phyloP scores from a whole-genome alignment of 1,140 invertebrate species.

The Calliopsis andreniformis region DNA sequence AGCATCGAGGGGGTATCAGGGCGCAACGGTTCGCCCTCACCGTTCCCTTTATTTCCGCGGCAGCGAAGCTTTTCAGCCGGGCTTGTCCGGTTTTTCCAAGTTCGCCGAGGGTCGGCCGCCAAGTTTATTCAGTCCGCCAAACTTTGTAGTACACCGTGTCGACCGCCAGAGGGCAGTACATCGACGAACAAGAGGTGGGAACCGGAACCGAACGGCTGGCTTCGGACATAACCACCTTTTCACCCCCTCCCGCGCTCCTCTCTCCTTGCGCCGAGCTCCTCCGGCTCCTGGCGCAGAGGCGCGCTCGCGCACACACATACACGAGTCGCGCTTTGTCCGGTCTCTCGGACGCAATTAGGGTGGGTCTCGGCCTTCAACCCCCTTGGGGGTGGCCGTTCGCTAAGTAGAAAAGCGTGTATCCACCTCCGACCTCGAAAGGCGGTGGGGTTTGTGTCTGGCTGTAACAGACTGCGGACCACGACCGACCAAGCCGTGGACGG shows the following conservation, averaged over 20 bases:
- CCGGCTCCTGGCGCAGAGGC: constrained; percentile 29
- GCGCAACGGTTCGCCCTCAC: constrained; percentile 21
- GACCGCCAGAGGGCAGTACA: constrained; percentile 79
- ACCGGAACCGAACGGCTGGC: constrained; percentile 76
- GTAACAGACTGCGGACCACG: constrained; percentile 58
- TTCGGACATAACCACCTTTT: constrained; percentile 74
- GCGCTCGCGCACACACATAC: constrained; percentile 72
- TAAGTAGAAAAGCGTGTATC: constrained; percentile 82
- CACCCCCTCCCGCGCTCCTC: constrained; percentile 16
- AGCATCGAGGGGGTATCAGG: constrained; percentile 6
- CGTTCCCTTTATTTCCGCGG: constrained; percentile 62
- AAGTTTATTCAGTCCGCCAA: constrained; percentile 81
- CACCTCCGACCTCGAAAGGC: constrained; percentile 74
- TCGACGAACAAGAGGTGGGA: constrained; percentile 75
- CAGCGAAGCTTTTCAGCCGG: constrained; percentile 62
- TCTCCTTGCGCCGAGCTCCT: constrained; percentile 21
- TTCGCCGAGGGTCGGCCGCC: constrained; percentile 75
- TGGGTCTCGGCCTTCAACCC: constrained; percentile 76
- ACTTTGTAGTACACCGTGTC: constrained; percentile 82
- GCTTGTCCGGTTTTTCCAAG: constrained; percentile 75
- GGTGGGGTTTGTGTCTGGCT: constrained; percentile 65
- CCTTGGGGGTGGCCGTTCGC: constrained; percentile 74
- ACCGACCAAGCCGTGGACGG: constrained; percentile 56
- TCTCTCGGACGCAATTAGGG: constrained; percentile 82
- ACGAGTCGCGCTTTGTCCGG: constrained; percentile 80